phyloP scores from a whole-genome alignment of 2,113 vertebrate species.

The Ptilonorhynchus violaceus region DNA sequence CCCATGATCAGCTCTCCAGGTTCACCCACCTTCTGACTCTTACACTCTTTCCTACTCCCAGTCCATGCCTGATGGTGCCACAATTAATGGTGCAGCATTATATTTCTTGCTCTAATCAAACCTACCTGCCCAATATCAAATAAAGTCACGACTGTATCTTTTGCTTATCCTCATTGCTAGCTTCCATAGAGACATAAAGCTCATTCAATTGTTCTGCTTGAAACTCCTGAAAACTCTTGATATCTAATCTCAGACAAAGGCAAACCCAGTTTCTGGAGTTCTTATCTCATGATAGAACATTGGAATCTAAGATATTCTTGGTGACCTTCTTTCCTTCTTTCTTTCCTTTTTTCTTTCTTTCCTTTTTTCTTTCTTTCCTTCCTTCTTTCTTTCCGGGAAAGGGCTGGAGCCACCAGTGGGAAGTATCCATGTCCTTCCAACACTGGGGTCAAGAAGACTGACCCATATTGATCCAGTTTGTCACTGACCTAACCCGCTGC shows the following conservation, averaged over 20 bases:
- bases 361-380: background rate
- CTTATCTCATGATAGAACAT: background rate
- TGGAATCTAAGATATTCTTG: background rate
- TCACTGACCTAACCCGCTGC: background rate
- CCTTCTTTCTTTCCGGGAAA: background rate
- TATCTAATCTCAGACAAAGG: background rate
- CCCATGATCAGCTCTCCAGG: background rate
- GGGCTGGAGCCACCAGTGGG: background rate
- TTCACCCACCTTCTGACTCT: background rate
- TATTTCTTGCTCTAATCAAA: background rate
- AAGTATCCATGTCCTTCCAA: background rate
- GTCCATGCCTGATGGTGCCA: background rate
- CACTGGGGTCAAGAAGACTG: background rate
- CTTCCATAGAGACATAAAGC: background rate
- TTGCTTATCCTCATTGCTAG: background rate
- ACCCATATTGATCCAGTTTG: background rate
- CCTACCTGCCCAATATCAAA: background rate
- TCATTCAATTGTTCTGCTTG: background rate
- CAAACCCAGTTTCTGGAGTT: background rate
- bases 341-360: background rate
- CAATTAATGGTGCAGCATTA: background rate
- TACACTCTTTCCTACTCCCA: background rate
- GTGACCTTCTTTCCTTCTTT: background rate
- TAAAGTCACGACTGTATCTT: background rate
- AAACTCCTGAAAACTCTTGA: background rate